These are phyloP conservation scores for Lamprologus speciosus DNA, from an alignment of 2,113 vertebrate genomes.

Conservation along the genomic window DNA sequence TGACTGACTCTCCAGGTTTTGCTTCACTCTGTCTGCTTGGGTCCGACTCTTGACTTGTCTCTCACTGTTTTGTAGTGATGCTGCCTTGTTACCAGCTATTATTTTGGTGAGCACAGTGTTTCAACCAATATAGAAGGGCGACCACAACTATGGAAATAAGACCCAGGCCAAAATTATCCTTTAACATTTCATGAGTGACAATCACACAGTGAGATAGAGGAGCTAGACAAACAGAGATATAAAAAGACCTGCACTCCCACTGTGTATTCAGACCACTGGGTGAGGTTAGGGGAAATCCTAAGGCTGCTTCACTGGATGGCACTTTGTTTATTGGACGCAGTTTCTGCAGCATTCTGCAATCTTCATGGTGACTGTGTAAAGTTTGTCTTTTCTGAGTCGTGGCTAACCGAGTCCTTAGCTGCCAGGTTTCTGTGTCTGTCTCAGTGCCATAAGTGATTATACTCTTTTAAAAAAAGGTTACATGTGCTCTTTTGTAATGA, in stretches of 20 bases:
- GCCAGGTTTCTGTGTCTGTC: conserved; percentile 7
- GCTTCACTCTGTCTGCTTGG: not conserved
- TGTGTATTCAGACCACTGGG: conserved; percentile 1
- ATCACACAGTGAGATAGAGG: not conserved
- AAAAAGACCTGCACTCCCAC: not conserved
- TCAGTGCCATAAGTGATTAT: not conserved
- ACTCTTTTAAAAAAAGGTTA: not conserved
- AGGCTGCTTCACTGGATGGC: not conserved
- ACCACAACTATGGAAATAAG: not conserved
- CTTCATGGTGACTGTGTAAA: conserved; percentile 59
- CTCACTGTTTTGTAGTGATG: not conserved
- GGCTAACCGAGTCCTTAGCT: conserved; percentile 19
- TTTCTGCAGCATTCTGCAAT: conserved; percentile 34
- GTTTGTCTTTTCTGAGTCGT: conserved; percentile 50
- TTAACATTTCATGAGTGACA: not conserved
- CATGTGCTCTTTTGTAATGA: conserved; percentile 11
- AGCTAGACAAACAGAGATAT: conserved; percentile 5
- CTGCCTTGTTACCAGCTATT: not conserved
- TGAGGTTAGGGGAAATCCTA: conserved; percentile 39
- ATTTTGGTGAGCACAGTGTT: not conserved
- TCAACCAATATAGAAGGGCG: not conserved
- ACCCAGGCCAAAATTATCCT: not conserved
- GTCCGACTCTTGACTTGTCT: not conserved
- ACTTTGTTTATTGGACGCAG: conserved; percentile 41
- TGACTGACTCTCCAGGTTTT: not conserved